A percentile compares a stretch with the other conserved stretches of the same genome.
phyloP scores from a whole-genome alignment of 37 sponge, comb jelly and placozoan genomes.

The Diacarnus erythraeanus region DNA sequence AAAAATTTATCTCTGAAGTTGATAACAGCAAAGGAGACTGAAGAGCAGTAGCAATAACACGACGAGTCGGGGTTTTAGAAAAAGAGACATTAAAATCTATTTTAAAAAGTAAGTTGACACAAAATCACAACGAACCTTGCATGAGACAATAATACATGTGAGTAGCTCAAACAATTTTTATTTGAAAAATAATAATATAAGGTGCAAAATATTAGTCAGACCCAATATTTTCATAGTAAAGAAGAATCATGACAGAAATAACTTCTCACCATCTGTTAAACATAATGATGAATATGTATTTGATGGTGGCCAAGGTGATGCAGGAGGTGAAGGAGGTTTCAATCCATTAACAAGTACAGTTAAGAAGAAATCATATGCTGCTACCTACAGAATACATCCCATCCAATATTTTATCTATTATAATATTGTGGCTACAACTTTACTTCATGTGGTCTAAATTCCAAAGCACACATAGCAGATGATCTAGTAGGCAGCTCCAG shows the following conservation, averaged over 20 bases:
- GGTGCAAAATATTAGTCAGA: too few species aligned
- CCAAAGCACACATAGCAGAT: slow-evolving; percentile 5
- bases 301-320: slow-evolving; percentile 82
- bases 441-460: slow-evolving; percentile 34
- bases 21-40: slow-evolving; percentile 56
- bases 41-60: slow-evolving; percentile 80
- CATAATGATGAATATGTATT: slow-evolving; percentile 23
- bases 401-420: too few species aligned
- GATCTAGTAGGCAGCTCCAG: slow-evolving; percentile 30
- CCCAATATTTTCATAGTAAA: background rate
- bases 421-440: background rate
- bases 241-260: background rate
- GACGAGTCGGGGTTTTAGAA: slow-evolving; percentile 61
- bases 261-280: background rate
- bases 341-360: slow-evolving; percentile 87
- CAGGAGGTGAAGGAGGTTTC: slow-evolving; percentile 77
- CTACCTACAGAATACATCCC: slow-evolving; percentile 59
- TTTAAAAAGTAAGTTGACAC: background rate
- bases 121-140: too few species aligned
- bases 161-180: too few species aligned
- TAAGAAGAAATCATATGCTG: slow-evolving; percentile 86
- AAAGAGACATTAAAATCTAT: slow-evolving; percentile 22
- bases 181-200: too few species aligned
- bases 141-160: too few species aligned
- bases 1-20: slow-evolving; percentile 23